These are phyloP conservation scores for Noctuana brunneofusca DNA, from an alignment of 2,888 invertebrate genomes.

Conservation along the genomic window DNA sequence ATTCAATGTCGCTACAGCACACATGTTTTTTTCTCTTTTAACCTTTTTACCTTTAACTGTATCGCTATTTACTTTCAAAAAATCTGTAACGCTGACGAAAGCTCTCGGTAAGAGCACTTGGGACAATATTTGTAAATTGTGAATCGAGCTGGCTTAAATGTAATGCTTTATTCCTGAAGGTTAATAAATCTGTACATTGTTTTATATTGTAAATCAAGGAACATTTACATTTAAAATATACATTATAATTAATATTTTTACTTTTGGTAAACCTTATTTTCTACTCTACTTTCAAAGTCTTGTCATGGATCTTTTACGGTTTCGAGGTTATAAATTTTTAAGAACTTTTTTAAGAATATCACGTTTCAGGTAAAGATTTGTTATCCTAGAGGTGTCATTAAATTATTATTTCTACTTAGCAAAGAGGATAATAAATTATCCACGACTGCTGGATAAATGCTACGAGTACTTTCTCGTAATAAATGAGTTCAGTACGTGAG, in stretches of 20 bases:
- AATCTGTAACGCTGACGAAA: conserved; percentile 3
- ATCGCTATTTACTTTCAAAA: background rate
- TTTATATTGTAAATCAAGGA: no score
- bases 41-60: background rate
- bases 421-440: background rate
- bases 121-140: background rate
- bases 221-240: no score
- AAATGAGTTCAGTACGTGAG: conserved; percentile 1
- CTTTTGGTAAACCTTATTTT: no score
- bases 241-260: no score
- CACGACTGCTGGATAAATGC: background rate
- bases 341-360: background rate
- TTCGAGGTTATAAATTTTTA: no score
- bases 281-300: no score
- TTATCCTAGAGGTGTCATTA: background rate
- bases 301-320: no score
- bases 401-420: background rate
- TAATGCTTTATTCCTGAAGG: background rate
- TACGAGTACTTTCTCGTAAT: background rate
- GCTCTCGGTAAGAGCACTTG: background rate
- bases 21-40: background rate
- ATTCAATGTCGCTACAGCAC: background rate
- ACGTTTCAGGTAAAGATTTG: background rate
- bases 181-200: no score
- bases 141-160: background rate